These are phyloP conservation scores for Agrochola circellaris DNA, from an alignment of 2,888 invertebrate genomes.

Conservation along the genomic window DNA sequence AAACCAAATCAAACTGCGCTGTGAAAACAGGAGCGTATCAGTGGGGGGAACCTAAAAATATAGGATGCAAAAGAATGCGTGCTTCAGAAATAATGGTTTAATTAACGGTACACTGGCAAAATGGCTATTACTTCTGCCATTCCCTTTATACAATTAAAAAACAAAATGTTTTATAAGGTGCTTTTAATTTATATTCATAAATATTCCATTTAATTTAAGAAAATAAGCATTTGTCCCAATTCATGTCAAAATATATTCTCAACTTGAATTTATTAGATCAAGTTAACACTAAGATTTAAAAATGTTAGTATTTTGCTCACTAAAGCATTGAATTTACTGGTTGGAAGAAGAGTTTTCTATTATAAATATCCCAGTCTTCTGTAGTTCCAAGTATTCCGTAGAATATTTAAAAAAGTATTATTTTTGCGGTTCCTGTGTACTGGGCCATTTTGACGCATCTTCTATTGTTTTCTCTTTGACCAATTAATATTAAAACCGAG, in stretches of 20 bases:
- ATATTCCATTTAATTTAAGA: constrained; percentile 34
- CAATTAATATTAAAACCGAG: not conserved
- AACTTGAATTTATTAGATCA: constrained; percentile 59
- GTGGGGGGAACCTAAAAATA: constrained; percentile 16
- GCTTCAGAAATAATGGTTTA: constrained; percentile 59
- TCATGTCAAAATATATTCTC: constrained; percentile 42
- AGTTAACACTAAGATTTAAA: constrained; percentile 31
- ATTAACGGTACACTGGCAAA: constrained; percentile 19
- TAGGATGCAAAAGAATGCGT: constrained; percentile 8
- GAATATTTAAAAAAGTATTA: constrained; percentile 50
- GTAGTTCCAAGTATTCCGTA: constrained; percentile 48
- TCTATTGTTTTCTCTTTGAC: constrained; percentile 6
- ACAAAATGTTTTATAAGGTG: constrained; percentile 50
- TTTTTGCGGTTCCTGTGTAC: constrained; percentile 29
- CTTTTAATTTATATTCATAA: constrained; percentile 54
- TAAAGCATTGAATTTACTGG: constrained; percentile 33
- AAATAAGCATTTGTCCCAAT: constrained; percentile 56
- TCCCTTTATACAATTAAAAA: constrained; percentile 15
- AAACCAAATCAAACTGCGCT: constrained; percentile 62
- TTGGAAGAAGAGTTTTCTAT: constrained; percentile 34
- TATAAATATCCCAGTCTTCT: constrained; percentile 47
- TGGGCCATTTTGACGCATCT: constrained; percentile 45
- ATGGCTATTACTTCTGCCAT: constrained; percentile 23
- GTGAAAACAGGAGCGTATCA: constrained; percentile 47
- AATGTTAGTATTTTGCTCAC: constrained; percentile 47